Evolutionary conservation across 2,113 vertebrate genomes (phyloP), one percentile per base, ranked within the genome.

Genomic region (Acrocephalus kingi): DNA sequence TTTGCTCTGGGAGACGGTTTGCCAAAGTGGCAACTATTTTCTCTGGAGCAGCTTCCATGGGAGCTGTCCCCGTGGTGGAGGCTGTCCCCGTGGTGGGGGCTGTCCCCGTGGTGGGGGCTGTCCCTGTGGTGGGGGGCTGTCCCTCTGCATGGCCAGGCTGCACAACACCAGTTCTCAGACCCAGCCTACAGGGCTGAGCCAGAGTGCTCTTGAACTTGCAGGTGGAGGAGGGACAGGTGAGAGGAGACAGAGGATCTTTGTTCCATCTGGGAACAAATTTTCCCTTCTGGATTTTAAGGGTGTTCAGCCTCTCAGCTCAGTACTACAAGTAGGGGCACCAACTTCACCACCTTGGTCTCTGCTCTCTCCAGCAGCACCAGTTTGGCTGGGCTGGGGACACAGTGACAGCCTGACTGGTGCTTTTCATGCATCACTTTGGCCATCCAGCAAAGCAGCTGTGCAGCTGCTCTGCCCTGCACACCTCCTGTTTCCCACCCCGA

Each of bases 121-220:
- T 49, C 48, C 48, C 48, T 9, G 19, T 46, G 19, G 18, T 45
- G 18, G 37, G 37, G 39, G 18, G 51, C 31, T 62, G 49, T 58
- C 51, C 74, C 67, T 55, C 82, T 74, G 35, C 1, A 0, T 14
- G 61, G 58, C 76, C 17, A 18, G 17, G 37, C 48, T 82, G 45
- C 31, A 31, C 37, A 19, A 1, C 0, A 0, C 52, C 8, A 3
- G 10, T 24, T 67, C 48, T 67, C 0, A 1, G 37, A 67, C 33
- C 61, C 72, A 71, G 41, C 67, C 35, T 43, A 7, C 30, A 2
- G 4, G 48, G 15, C 33, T 52, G 62, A 71, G 54, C 54, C 46
- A 52, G 24, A 61, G 9, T 24, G 35, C 52, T 78, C 43, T 71
- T 82, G 81, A 72, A 30, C 19, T 24, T 39, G 33, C 1, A 6